Conservation (phyloP, 2,888 invertebrate species). For the Mesorhabditis belari region DNA sequence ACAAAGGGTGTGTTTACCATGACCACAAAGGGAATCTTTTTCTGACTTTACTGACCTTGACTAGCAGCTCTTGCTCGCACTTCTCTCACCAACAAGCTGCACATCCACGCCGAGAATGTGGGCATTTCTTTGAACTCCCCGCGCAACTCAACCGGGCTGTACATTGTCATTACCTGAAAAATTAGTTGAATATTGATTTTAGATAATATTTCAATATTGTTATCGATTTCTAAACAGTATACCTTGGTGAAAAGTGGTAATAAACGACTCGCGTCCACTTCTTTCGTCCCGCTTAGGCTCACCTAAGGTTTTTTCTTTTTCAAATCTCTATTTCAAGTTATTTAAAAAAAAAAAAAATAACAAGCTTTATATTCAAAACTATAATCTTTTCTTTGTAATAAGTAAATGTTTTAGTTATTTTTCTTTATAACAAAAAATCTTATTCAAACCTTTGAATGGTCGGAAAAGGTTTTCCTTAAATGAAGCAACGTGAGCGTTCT, state of each 20-base stretch:
- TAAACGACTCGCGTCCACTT: slow-evolving; percentile 90
- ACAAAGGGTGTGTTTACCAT: too few relatives aligned
- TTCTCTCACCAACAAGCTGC: slow-evolving; percentile 61
- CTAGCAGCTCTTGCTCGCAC: slow-evolving; percentile 16
- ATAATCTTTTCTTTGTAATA: too few relatives aligned
- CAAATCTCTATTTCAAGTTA: too few relatives aligned
- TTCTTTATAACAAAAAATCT: too few relatives aligned
- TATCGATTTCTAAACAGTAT: slow-evolving; percentile 1
- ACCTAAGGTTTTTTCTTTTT: slow-evolving; percentile 6
- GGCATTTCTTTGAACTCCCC: slow-evolving; percentile 94
- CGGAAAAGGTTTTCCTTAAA: slow-evolving; percentile 87
- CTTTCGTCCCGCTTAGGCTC: slow-evolving; percentile 61
- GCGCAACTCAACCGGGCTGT: slow-evolving; percentile 69
- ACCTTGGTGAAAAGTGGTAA: slow-evolving; percentile 75
- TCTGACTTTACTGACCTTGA: not conserved
- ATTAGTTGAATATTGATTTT: not conserved
- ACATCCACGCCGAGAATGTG: slow-evolving; percentile 56
- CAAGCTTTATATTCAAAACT: too few relatives aligned
- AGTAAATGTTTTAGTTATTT: too few relatives aligned
- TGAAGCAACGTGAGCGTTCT: slow-evolving; percentile 84
- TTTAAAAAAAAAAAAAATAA: too few relatives aligned
- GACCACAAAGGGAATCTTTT: not conserved
- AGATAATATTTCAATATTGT: not conserved
- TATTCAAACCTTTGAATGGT: slow-evolving; percentile 75
- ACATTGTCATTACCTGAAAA: slow-evolving; percentile 44